phyloP scores from a whole-genome alignment of 2,797 vertebrate genomes.

The Protonibea diacanthus region DNA sequence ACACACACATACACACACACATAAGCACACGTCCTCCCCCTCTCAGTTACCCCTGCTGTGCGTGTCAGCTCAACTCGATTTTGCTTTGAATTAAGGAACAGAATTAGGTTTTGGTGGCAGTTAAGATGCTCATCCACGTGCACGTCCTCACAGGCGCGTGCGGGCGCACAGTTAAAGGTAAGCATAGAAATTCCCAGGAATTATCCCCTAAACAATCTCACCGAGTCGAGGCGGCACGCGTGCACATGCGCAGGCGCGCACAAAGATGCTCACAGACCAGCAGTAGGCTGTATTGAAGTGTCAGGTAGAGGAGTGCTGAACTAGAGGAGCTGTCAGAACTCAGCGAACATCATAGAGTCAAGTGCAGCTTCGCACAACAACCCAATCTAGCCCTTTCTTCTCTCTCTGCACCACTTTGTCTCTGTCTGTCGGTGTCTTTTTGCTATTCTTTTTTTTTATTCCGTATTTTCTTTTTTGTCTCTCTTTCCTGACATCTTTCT shows the following conservation, averaged over 20 bases:
- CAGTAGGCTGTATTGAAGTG: constrained; percentile 69
- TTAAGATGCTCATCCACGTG: constrained; percentile 43
- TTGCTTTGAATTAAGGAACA: constrained; percentile 78
- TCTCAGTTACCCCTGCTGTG: constrained; percentile 66
- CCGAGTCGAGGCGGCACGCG: constrained; percentile 20
- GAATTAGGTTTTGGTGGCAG: constrained; percentile 72
- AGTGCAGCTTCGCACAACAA: constrained; percentile 64
- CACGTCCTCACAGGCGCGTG: constrained; percentile 2
- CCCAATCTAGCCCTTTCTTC: constrained; percentile 58
- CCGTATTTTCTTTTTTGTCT: background rate
- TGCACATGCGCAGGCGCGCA: constrained; percentile 33
- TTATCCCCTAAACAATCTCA: constrained; percentile 55
- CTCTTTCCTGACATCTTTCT: constrained; percentile 14
- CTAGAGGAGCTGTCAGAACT: constrained; percentile 76
- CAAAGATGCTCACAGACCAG: constrained; percentile 45
- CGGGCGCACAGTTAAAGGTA: constrained; percentile 25
- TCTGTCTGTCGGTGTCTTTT: constrained; percentile 30
- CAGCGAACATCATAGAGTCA: constrained; percentile 69
- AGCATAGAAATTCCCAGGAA: constrained; percentile 40
- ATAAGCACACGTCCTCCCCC: constrained; percentile 31
- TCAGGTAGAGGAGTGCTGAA: constrained; percentile 72
- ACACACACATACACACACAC: constrained; percentile 27
- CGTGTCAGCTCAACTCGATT: constrained; percentile 75
- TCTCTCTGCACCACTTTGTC: constrained; percentile 54
- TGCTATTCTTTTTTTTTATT: background rate